Evolutionary conservation across 2,797 vertebrate species (phyloP).

Genomic region (Alcedo atthis): DNA sequence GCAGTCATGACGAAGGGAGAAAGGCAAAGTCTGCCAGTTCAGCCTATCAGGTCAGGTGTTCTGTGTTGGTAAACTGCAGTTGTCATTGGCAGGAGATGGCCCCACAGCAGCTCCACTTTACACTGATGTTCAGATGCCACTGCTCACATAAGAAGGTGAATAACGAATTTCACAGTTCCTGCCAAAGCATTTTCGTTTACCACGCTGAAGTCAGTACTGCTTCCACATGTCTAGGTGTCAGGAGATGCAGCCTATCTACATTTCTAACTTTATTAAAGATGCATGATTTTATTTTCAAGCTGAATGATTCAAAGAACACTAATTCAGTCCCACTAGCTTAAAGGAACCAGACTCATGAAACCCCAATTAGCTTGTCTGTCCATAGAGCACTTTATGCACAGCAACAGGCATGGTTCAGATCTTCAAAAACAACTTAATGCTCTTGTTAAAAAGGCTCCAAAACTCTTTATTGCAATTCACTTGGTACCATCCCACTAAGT

Average conservation of each 20-base stretch:
- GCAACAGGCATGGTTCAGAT: background rate
- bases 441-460: background rate
- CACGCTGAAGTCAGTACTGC: background rate
- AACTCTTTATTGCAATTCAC: background rate
- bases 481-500: background rate
- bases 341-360: background rate
- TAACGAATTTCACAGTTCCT: background rate
- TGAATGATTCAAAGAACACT: background rate
- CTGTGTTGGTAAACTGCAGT: background rate
- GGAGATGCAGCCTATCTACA: background rate
- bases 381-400: background rate
- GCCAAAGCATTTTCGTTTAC: background rate
- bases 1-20: rapidly evolving
- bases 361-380: background rate
- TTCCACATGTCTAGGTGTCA: rapidly evolving
- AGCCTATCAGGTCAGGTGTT: background rate
- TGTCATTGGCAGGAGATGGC: background rate
- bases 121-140: background rate
- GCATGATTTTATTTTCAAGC: background rate
- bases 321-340: background rate
- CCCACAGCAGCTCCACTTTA: background rate
- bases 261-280: background rate
- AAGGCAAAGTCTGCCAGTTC: background rate
- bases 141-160: background rate
- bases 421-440: background rate